Conservation (phyloP, 1,140 invertebrate species). For the Antheraea mylitta region DNA sequence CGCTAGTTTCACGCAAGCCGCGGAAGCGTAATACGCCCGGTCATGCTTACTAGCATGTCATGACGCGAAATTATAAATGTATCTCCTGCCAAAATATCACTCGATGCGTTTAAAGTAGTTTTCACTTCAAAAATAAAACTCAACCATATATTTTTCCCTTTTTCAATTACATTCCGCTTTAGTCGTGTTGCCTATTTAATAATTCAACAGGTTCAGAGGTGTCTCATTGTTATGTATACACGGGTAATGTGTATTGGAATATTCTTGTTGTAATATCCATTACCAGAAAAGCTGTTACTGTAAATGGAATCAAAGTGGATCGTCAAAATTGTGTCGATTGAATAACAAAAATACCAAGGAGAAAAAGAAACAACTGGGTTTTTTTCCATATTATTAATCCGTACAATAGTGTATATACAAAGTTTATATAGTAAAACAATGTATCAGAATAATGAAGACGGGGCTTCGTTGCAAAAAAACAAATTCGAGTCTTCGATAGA, state of each 20-base stretch:
- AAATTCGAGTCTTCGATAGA: constrained; percentile 65
- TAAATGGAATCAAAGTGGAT: background rate
- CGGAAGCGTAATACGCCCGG: too few species aligned
- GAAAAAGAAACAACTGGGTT: background rate
- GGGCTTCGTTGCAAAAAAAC: constrained; percentile 47
- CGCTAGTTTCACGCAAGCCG: too few species aligned
- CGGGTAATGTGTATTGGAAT: constrained; percentile 16
- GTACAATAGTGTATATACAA: background rate
- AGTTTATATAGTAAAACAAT: constrained; percentile 37
- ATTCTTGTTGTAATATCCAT: background rate
- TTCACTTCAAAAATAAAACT: background rate
- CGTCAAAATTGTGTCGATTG: background rate
- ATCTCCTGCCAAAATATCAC: too few species aligned
- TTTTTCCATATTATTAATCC: background rate
- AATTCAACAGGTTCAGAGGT: constrained; percentile 64
- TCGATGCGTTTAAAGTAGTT: too few species aligned
- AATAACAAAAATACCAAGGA: background rate
- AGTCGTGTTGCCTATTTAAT: constrained; percentile 30
- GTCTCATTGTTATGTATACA: constrained; percentile 50
- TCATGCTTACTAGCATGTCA: too few species aligned
- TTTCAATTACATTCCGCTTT: background rate
- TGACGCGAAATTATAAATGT: too few species aligned
- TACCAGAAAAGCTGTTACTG: background rate
- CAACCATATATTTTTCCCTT: background rate
- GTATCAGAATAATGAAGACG: constrained; percentile 48